Evolutionary conservation across 2,888 invertebrate genomes (phyloP).

Genomic region (Acanthoscelides obtectus): DNA sequence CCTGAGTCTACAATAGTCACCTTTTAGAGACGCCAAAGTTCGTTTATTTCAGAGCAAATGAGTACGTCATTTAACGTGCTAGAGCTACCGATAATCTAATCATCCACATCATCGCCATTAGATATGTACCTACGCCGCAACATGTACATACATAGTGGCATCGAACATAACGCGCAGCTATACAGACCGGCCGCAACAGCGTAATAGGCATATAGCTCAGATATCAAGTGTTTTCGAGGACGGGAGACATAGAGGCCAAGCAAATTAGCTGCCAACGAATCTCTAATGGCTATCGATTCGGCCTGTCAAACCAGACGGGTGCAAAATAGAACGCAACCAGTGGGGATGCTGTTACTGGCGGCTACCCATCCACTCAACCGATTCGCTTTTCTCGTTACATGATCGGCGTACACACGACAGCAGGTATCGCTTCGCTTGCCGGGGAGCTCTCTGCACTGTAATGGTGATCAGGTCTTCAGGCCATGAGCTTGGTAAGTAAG

Average conservation of each 20-base stretch:
- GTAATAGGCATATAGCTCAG: not conserved
- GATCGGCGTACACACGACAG: too few species aligned
- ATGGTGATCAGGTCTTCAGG: too few species aligned
- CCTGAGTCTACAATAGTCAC: too few species aligned
- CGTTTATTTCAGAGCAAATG: too few species aligned
- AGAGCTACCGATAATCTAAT: too few species aligned
- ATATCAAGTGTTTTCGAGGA: not conserved
- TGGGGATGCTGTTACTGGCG: not conserved
- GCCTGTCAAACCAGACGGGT: not conserved
- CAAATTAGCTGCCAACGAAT: not conserved
- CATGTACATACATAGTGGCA: not conserved
- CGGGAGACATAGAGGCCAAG: not conserved
- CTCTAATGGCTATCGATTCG: not conserved
- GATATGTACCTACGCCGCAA: not conserved
- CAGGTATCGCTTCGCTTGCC: too few species aligned
- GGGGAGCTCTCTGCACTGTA: too few species aligned
- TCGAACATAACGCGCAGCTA: not conserved
- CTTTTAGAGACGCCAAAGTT: too few species aligned
- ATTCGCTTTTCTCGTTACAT: not conserved
- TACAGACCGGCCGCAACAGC: not conserved
- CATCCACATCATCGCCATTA: too few species aligned
- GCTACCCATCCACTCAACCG: not conserved
- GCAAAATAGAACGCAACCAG: not conserved
- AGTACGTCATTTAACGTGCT: too few species aligned
- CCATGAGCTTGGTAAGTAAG: too few species aligned